Conservation (phyloP, 2,797 vertebrate species). For the Pogoniulus pusillus region DNA sequence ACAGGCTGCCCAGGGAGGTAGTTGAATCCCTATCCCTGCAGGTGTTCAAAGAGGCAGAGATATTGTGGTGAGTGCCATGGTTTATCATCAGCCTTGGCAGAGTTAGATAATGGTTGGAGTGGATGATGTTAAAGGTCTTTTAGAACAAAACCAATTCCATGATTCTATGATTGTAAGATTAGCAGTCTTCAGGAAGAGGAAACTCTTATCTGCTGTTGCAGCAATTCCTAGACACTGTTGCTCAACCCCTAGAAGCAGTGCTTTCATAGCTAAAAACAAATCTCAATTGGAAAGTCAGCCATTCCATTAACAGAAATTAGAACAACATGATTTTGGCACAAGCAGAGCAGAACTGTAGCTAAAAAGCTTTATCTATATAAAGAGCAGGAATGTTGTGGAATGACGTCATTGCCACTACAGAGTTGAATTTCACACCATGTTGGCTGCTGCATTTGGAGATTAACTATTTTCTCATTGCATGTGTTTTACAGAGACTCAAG, state of each 20-base stretch:
- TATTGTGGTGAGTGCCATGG: no score
- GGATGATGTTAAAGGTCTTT: no score
- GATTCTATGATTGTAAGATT: neutral
- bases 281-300: neutral
- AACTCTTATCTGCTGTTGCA: neutral
- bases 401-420: neutral
- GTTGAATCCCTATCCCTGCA: no score
- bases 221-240: neutral
- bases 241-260: neutral
- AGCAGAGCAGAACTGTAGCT: neutral
- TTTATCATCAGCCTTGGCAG: no score
- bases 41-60: no score
- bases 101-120: no score
- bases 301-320: neutral
- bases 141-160: no score
- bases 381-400: neutral
- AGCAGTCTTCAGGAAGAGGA: neutral
- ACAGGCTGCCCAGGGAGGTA: no score
- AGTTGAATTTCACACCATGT: neutral
- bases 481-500: neutral
- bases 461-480: neutral
- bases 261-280: neutral
- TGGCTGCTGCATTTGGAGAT: neutral
- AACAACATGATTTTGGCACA: neutral
- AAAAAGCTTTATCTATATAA: neutral